Evolutionary conservation across 2,888 invertebrate genomes (phyloP).

Genomic region (Aethes cnicana): DNA sequence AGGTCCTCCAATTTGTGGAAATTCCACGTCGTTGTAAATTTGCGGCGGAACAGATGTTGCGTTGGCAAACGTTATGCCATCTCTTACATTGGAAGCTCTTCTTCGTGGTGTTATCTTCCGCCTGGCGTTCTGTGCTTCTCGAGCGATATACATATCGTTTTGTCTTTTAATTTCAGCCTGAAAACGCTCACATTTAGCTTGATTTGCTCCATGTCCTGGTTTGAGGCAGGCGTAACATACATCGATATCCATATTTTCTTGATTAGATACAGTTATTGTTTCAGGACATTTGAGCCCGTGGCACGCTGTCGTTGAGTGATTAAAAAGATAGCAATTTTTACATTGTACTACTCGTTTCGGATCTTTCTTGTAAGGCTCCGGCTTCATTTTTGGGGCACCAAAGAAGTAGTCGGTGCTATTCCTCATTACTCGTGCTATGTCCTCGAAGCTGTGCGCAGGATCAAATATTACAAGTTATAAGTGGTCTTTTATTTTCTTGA

Average conservation of each 20-base stretch:
- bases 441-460: conserved; percentile 1
- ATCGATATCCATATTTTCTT: conserved; percentile 13
- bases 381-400: conserved; percentile 3
- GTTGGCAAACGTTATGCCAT: conserved; percentile 1
- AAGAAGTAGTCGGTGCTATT: conserved; percentile 2
- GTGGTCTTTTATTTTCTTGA: conserved; percentile 9
- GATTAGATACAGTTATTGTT: background rate
- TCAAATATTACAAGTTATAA: conserved; percentile 10
- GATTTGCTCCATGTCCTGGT: conserved; percentile 8
- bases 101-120: conserved; percentile 3
- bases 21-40: background rate
- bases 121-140: conserved; percentile 4
- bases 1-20: background rate
- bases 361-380: conserved; percentile 11
- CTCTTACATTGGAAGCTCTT: background rate
- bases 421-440: background rate
- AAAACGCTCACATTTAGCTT: conserved; percentile 7
- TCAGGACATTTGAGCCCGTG: conserved; percentile 1
- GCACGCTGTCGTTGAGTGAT: conserved; percentile 9
- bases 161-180: conserved; percentile 2
- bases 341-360: conserved; percentile 7
- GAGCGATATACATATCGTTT: background rate
- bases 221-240: conserved; percentile 6
- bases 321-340: conserved; percentile 13
- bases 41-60: background rate